Conservation (phyloP, 2,888 invertebrate species). For the Drosophila anceps region DNA sequence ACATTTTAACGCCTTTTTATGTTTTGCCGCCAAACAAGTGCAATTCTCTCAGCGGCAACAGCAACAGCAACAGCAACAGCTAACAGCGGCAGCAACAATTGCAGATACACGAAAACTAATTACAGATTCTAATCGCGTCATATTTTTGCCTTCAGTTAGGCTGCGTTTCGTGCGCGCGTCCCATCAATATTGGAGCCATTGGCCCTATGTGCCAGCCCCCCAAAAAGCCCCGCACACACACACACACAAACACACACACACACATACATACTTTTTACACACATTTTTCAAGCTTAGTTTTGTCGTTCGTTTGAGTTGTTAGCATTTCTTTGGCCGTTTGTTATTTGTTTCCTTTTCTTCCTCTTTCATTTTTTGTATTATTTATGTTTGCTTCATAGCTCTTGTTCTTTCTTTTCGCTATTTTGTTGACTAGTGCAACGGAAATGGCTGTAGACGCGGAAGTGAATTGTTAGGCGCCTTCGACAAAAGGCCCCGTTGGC, state of each 20-base stretch:
- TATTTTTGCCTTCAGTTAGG: constrained; percentile 63
- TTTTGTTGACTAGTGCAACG: constrained; percentile 73
- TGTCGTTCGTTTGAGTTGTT: constrained; percentile 39
- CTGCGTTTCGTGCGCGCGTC: constrained; percentile 74
- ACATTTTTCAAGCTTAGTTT: constrained; percentile 43
- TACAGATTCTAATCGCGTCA: constrained; percentile 84
- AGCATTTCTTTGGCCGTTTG: constrained; percentile 36
- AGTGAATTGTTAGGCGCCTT: constrained; percentile 79
- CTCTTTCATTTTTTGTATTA: constrained; percentile 34
- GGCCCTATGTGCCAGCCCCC: constrained; percentile 22
- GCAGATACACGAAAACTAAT: constrained; percentile 82
- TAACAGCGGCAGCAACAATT: constrained; percentile 65
- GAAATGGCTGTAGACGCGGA: constrained; percentile 79
- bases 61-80: constrained; percentile 1
- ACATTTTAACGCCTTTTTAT: constrained; percentile 82
- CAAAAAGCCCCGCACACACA: constrained; percentile 4
- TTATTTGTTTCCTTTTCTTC: constrained; percentile 47
- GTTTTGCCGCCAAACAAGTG: constrained; percentile 80
- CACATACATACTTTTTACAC: constrained; percentile 42
- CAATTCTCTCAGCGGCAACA: constrained; percentile 63
- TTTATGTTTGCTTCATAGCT: constrained; percentile 60
- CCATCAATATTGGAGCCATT: constrained; percentile 75
- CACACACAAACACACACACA: constrained; percentile 17
- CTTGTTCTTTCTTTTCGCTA: constrained; percentile 18
- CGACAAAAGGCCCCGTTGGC: constrained; percentile 31